Percentiles rank a stretch among this genome's conserved stretches.
These are phyloP conservation scores for Temnopleurus reevesii DNA, from an alignment of 53 echinoderm and acorn worm genomes.

Conservation along the genomic window DNA sequence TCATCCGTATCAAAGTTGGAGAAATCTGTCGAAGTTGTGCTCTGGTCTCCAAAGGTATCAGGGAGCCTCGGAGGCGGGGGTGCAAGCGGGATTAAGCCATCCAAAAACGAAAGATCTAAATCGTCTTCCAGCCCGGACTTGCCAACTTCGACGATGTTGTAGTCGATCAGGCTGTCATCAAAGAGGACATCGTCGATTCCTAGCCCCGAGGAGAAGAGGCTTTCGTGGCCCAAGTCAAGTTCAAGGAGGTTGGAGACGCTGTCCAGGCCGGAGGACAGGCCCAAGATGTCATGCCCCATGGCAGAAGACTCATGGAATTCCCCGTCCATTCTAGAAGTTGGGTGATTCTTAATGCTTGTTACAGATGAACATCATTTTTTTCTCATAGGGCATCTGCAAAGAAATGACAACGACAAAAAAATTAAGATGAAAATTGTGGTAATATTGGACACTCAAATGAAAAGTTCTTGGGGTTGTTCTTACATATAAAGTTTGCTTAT, in stretches of 20 bases:
- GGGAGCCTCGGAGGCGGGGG: not conserved
- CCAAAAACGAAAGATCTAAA: not conserved
- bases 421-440: no score
- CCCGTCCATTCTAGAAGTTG: not conserved
- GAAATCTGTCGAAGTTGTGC: not conserved
- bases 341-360: no score
- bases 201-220: not conserved
- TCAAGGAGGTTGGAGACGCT: not conserved
- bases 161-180: not conserved
- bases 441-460: no score
- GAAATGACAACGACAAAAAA: no score
- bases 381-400: no score
- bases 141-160: not conserved
- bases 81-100: not conserved
- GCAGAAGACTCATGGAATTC: not conserved
- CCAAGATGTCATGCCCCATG: conserved; percentile 10
- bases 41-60: not conserved
- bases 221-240: not conserved
- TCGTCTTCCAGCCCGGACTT: not conserved
- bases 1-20: not conserved
- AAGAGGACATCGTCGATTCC: not conserved
- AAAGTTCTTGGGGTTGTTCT: no score
- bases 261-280: not conserved
- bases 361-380: no score
- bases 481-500: no score